A percentile compares a stretch with the other conserved stretches of the same genome.
Conservation (phyloP, 1,140 invertebrate genomes). For the Luehdorfia chinensis region DNA sequence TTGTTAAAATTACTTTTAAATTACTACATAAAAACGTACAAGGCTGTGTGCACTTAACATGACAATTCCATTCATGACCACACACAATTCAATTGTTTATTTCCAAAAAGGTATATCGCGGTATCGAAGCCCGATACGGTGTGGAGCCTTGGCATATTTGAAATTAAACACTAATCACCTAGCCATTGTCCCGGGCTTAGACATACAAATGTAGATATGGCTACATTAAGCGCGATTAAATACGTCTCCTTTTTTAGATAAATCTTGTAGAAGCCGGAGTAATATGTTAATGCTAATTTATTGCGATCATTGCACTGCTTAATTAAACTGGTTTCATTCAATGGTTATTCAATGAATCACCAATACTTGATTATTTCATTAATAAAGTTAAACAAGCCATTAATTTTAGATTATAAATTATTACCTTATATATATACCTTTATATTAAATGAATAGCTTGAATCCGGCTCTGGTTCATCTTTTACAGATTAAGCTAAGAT, state of each 20-base stretch:
- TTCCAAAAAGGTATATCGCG: conserved; percentile 2
- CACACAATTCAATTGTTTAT: conserved; percentile 1
- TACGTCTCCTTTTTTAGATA: conserved; percentile 8
- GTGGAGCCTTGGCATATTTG: conserved; percentile 1
- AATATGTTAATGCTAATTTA: not conserved
- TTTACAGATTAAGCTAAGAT: no score
- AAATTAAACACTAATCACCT: conserved; percentile 1
- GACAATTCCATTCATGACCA: not conserved
- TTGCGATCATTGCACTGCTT: not conserved
- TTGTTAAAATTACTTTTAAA: no score
- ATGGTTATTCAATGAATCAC: conserved; percentile 9
- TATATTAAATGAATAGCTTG: no score
- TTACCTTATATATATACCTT: no score
- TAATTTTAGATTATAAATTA: no score
- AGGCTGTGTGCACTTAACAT: no score
- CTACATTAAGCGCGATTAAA: conserved; percentile 4
- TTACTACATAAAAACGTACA: no score
- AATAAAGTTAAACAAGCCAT: conserved; percentile 2
- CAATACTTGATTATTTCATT: conserved; percentile 1
- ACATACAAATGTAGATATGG: conserved; percentile 1
- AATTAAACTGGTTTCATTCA: conserved; percentile 9
- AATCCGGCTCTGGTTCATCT: no score
- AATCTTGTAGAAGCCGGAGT: not conserved
- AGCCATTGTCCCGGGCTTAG: not conserved
- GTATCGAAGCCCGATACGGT: conserved; percentile 3